These are phyloP conservation scores for Trialeurodes vaporariorum DNA, from an alignment of 1,140 invertebrate species.

Conservation along the genomic window DNA sequence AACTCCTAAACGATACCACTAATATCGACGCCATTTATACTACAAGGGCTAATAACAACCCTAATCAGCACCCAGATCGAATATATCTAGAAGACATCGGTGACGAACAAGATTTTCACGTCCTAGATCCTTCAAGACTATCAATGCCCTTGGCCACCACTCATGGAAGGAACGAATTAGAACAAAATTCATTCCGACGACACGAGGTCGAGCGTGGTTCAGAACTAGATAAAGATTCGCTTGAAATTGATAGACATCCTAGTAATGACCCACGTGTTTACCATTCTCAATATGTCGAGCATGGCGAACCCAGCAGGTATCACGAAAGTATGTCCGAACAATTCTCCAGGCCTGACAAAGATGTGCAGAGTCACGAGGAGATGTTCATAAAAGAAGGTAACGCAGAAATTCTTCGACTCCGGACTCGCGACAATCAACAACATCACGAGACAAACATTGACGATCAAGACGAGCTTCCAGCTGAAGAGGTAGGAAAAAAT, in stretches of 20 bases:
- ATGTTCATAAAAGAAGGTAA: constrained; percentile 69
- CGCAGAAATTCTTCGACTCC: constrained; percentile 60
- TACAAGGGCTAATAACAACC: no score
- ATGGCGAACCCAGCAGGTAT: background rate
- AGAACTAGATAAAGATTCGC: background rate
- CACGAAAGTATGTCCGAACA: background rate
- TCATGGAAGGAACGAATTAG: constrained; percentile 25
- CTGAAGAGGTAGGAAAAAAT: constrained; percentile 58
- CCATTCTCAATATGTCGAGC: background rate
- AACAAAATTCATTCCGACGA: background rate
- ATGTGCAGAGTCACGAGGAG: constrained; percentile 37
- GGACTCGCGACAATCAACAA: constrained; percentile 25
- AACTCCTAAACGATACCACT: background rate
- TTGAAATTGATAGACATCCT: background rate
- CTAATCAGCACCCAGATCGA: constrained; percentile 25
- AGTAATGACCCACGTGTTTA: background rate
- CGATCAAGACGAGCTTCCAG: constrained; percentile 10
- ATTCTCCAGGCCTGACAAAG: constrained; percentile 22
- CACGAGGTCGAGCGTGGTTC: background rate
- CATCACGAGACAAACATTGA: constrained; percentile 5
- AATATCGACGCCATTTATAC: background rate
- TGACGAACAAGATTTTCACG: constrained; percentile 28
- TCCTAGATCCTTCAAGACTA: constrained; percentile 23
- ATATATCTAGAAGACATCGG: constrained; percentile 37
- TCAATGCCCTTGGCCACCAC: constrained; percentile 1